Percentiles rank a stretch among this genome's conserved stretches.
Conservation (phyloP, 2,888 invertebrate genomes). For the Nysson spinosus region DNA sequence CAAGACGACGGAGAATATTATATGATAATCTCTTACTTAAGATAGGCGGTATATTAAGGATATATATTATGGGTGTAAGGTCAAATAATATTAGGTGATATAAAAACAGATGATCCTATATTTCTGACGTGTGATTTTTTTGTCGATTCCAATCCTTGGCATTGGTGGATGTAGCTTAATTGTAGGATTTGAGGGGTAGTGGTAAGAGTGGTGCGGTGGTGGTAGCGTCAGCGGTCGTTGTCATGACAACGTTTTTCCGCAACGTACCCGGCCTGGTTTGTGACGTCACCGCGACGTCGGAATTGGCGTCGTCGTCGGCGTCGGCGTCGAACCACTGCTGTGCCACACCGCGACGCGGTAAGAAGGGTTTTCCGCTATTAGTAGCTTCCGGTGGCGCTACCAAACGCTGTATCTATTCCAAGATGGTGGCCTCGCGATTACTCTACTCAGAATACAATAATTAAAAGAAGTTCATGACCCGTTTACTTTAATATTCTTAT, state of each 20-base stretch:
- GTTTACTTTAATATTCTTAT: no score
- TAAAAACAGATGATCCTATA: background rate
- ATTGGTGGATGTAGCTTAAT: constrained; percentile 41
- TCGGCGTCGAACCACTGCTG: constrained; percentile 44
- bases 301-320: constrained; percentile 59
- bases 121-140: constrained; percentile 2
- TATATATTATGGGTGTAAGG: no score
- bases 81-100: background rate
- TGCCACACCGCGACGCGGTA: constrained; percentile 37
- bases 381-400: constrained; percentile 51
- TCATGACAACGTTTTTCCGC: constrained; percentile 75
- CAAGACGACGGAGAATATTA: no score
- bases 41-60: no score
- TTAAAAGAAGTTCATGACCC: background rate
- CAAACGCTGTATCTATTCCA: constrained; percentile 31
- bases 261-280: constrained; percentile 74
- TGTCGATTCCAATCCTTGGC: constrained; percentile 47
- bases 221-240: constrained; percentile 68
- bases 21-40: no score
- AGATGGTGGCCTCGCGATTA: constrained; percentile 53
- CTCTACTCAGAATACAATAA: constrained; percentile 28
- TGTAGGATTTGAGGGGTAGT: constrained; percentile 25
- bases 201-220: constrained; percentile 43
- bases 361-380: constrained; percentile 40
- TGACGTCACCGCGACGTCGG: constrained; percentile 71